phyloP scores from a whole-genome alignment of 1,140 invertebrate genomes.

The Diprion similis region DNA sequence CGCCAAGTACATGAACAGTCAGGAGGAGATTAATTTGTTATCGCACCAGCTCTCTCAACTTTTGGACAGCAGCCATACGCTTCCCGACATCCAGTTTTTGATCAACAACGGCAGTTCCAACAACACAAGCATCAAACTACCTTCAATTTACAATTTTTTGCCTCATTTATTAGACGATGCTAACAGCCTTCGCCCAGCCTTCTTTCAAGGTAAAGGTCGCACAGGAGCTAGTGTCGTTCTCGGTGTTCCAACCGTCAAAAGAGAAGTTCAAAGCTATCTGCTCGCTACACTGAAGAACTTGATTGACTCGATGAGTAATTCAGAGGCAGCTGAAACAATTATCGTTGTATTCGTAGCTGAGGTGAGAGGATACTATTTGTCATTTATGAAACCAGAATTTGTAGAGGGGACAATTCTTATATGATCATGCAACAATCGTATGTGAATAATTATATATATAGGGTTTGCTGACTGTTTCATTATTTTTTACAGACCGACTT shows the following conservation, averaged over 20 bases:
- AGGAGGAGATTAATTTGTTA: conserved; percentile 60
- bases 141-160: conserved; percentile 85
- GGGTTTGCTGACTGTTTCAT: conserved; percentile 32
- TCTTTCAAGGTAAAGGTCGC: conserved; percentile 76
- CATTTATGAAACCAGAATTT: not conserved
- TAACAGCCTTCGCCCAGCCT: conserved; percentile 79
- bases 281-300: conserved; percentile 88
- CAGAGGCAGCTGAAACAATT: conserved; percentile 80
- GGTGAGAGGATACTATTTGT: conserved; percentile 51
- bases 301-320: conserved; percentile 77
- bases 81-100: conserved; percentile 54
- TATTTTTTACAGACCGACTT: conserved; percentile 67
- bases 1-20: conserved; percentile 63
- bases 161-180: conserved; percentile 86
- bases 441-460: not conserved
- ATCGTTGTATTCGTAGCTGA: conserved; percentile 94
- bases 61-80: conserved; percentile 48
- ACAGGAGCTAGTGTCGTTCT: conserved; percentile 82
- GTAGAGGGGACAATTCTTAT: conserved; percentile 26
- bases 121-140: conserved; percentile 62
- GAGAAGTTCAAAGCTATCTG: conserved; percentile 90
- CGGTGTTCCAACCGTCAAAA: conserved; percentile 87
- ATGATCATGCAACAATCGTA: not conserved
- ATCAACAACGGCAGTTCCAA: conserved; percentile 52
- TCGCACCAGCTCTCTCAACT: conserved; percentile 52